These are phyloP conservation scores for Chironomus tentans DNA, from an alignment of 2,888 invertebrate genomes.

Conservation along the genomic window DNA sequence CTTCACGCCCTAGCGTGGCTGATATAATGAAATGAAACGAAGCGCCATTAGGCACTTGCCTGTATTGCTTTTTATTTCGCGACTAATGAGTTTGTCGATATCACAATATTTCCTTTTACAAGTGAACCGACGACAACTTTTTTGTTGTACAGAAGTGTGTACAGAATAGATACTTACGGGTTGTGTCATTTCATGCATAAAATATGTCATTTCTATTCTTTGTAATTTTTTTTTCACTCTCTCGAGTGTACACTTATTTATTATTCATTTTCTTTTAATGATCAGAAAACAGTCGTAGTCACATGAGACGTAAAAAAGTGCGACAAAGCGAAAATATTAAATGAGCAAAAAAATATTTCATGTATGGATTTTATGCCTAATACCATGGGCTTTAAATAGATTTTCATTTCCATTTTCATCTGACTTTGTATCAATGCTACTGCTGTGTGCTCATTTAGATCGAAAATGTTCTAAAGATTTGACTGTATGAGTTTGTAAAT, in stretches of 20 bases:
- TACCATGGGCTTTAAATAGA: not conserved
- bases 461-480: too few species aligned
- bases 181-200: slow-evolving; percentile 19
- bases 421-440: not conserved
- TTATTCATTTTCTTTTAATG: slow-evolving; percentile 3
- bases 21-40: slow-evolving; percentile 19
- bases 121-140: not conserved
- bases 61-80: not conserved
- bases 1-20: slow-evolving; percentile 14
- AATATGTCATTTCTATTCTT: not conserved
- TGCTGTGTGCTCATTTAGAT: too few species aligned
- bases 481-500: not conserved
- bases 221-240: not conserved
- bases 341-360: not conserved
- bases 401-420: not conserved
- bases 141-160: not conserved
- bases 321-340: slow-evolving; percentile 13
- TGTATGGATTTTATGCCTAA: not conserved
- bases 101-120: not conserved
- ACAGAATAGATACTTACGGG: not conserved
- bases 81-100: slow-evolving; percentile 27
- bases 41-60: slow-evolving; percentile 17
- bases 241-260: not conserved
- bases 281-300: not conserved
- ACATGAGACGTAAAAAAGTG: not conserved